Evolutionary conservation across 2,113 vertebrate genomes (phyloP).

Genomic region (Capricornis sumatraensis): DNA sequence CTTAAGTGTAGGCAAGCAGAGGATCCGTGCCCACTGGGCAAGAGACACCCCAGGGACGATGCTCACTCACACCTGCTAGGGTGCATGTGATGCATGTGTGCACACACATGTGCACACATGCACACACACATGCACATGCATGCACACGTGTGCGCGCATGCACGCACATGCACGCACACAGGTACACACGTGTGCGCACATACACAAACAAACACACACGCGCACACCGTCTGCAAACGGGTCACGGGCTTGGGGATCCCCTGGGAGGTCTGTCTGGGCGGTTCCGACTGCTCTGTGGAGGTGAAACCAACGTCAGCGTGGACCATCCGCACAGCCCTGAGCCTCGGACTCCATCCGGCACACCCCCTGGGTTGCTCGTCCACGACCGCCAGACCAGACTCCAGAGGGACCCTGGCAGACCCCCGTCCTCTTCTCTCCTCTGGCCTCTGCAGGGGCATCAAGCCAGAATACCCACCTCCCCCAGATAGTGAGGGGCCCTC

Average conservation of each 20-base stretch:
- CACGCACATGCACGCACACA: fast-evolving
- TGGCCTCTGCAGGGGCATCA: neutral
- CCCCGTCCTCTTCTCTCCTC: neutral
- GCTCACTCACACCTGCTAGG: neutral
- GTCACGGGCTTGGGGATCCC: neutral
- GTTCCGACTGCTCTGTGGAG: fast-evolving
- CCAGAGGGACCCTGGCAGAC: neutral
- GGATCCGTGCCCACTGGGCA: fast-evolving
- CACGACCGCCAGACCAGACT: neutral
- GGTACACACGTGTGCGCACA: fast-evolving
- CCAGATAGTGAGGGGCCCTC: fast-evolving
- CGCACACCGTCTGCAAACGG: neutral
- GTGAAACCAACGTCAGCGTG: fast-evolving
- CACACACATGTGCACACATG: too few species aligned
- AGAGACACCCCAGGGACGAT: fast-evolving
- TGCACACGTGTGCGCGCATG: fast-evolving
- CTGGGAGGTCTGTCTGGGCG: fast-evolving
- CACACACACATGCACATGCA: fast-evolving
- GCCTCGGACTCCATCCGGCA: neutral
- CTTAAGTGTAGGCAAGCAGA: neutral
- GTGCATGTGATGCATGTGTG: fast-evolving
- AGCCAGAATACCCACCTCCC: fast-evolving
- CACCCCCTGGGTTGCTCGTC: fast-evolving
- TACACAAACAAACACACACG: fast-evolving
- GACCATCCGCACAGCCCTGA: too few species aligned